Evolutionary conservation across 2,888 invertebrate species (phyloP), one percentile per base, ranked within the genome.

Genomic region (Ichneumon xanthorius): DNA sequence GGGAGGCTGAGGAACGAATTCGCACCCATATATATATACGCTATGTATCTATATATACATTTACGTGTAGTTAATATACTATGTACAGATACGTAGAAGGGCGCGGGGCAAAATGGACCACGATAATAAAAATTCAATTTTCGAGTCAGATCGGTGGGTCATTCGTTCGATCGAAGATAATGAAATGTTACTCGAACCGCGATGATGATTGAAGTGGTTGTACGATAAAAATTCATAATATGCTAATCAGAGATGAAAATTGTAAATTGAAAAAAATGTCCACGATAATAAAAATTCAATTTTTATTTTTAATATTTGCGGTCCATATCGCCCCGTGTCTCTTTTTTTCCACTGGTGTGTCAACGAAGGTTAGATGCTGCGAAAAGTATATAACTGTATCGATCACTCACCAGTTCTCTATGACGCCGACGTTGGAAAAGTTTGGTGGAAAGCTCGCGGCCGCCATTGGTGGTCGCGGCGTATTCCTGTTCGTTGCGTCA

Each of bases 401-500:
- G 26, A 61, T 45, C 19, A 93, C 93, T 93, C 88, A 93, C 93
- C 93, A 93, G 89, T 92, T 93, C 89, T 93, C 93, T 86, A 93
- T 90, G 86, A 93, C 92, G 90, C 93, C 92, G 90, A 93, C 92
- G 92, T 92, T 93, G 82, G 91, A 89, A 88, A 93, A 93, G 90
- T 92, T 93, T 80, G 92, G 92, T 76, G 93, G 92, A 89, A 93
- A 93, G 89, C 93, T 90, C 88, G 90, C 93, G 89, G 93, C 93
- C 91, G 93, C 92, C 91, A 93, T 93, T 92, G 93, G 89, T 88
- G 88, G 86, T 90, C 89, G 90, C 90, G 90, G 90, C 89, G 90
- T 87, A 89, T 89, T 89, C 88, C 88, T 89, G 81, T 85, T 89
- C 84, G 88, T 87, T 88, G 86, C 87, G 88, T 91, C 89, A 89